Evolutionary conservation across 1,140 invertebrate species (phyloP).

Genomic region (Pseudachorutes palmiensis): DNA sequence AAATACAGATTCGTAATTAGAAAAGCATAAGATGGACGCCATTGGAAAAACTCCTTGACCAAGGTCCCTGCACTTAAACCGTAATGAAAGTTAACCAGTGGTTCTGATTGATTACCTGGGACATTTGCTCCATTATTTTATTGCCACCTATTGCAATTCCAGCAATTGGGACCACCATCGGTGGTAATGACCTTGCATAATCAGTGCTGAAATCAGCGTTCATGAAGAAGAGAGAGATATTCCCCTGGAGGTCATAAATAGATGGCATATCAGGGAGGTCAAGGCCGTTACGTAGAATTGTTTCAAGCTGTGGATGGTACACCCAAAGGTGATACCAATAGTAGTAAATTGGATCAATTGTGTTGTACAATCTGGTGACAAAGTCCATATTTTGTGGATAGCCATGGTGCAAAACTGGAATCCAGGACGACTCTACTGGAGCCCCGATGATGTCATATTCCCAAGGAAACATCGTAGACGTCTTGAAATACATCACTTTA

Average conservation of each 20-base stretch:
- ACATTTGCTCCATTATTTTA: conserved; percentile 1
- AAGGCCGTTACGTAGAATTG: conserved; percentile 10
- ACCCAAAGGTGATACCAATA: neutral
- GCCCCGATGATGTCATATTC: neutral
- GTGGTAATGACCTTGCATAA: conserved; percentile 12
- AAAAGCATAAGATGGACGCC: neutral
- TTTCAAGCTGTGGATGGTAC: conserved; percentile 18
- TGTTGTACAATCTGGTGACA: neutral
- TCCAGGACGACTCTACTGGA: neutral
- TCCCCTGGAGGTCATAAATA: conserved; percentile 12
- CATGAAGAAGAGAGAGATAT: conserved; percentile 17
- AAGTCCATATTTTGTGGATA: conserved; percentile 15
- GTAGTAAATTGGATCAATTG: neutral
- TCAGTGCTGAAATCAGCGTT: conserved; percentile 14
- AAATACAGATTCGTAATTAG: neutral
- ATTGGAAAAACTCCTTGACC: too few species aligned
- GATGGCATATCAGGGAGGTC: conserved; percentile 10
- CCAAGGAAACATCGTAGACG: conserved; percentile 3
- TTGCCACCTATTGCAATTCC: neutral
- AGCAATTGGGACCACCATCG: neutral
- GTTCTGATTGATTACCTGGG: neutral
- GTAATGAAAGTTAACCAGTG: neutral
- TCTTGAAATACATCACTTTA: conserved; percentile 17
- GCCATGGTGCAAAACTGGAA: neutral
- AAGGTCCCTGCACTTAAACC: neutral